Base-by-base conservation (phyloP, 1,140 invertebrate genomes). In the Akabosia matsudoensis region DNA sequence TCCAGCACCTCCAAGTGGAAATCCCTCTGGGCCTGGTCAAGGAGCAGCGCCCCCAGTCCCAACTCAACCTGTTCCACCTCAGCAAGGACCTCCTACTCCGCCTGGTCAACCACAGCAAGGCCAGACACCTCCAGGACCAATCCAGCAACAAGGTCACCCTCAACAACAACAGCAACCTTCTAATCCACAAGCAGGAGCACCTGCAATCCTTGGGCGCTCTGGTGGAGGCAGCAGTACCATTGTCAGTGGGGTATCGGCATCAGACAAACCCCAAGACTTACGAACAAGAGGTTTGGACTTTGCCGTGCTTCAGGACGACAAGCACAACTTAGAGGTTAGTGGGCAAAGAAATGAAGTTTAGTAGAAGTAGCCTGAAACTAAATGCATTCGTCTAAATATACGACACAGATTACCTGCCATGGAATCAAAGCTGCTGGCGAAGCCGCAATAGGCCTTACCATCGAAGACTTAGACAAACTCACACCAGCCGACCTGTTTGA, bases 371-470 rank as follows among this genome's bases (percentile, higher is more conserved):
- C n/a, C n/a, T n/a, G n/a, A n/a, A n/a, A 45, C 37, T 45, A 45
- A 10, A 10, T 45, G 18, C 37, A 10, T 10, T 10, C 18, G 37
- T 10, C 7, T 45, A 45, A 45, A 10, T 10, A 10, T 45, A 45
- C 18, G 7, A 10, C 7, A 37, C 33, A 79, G 80, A 75, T 79
- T 22, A 81, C 78, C 24, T 81, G 80, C 56, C 71, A 76, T 56
- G 80, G 80, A 31, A 76, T 81, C 16, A 79, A 79, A 73, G 30
- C 79, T 2, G 76, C 80, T n/a, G 80, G 80, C 18, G 54, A 61
- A n/a, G 76, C 80, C 10, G 80, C 78, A 0, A 74, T 78, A 26
- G 80, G 78, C 14, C 51, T 79, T 14, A 70, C 61, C 18, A 51
- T 77, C 0, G 74, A 77, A 4, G 80, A 81, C 31, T 51, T 81